A percentile compares a stretch with the other conserved stretches of the same genome.
Conservation (phyloP, 2,888 invertebrate species). For the Cheilosia urbana region DNA sequence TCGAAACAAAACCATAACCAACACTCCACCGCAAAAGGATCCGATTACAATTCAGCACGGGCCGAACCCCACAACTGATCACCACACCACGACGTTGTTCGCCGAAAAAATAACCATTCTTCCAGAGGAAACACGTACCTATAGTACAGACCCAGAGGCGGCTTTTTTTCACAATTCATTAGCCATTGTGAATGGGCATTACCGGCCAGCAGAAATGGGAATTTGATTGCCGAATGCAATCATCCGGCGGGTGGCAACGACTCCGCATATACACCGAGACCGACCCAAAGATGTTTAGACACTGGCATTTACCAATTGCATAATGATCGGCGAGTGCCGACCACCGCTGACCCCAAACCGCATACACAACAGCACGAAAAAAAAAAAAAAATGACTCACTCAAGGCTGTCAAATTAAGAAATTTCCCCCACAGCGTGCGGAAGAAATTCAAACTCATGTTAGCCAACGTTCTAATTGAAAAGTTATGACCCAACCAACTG, state of each 20-base stretch:
- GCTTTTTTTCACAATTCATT: slow-evolving; percentile 49
- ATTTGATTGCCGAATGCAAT: slow-evolving; percentile 45
- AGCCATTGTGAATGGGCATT: slow-evolving; percentile 34
- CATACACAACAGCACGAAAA: slow-evolving; percentile 23
- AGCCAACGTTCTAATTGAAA: slow-evolving; percentile 71
- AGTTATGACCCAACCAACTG: slow-evolving; percentile 72
- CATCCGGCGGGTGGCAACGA: slow-evolving; percentile 33
- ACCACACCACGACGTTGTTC: neutral
- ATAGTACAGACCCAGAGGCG: slow-evolving; percentile 48
- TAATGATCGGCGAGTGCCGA: slow-evolving; percentile 33
- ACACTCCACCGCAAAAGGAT: slow-evolving; percentile 36
- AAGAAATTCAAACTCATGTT: slow-evolving; percentile 61
- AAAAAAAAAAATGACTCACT: slow-evolving; percentile 61
- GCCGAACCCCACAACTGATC: slow-evolving; percentile 23
- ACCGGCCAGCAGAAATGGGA: slow-evolving; percentile 13
- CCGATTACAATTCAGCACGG: slow-evolving; percentile 54
- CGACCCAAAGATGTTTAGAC: slow-evolving; percentile 31
- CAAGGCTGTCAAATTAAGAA: slow-evolving; percentile 75
- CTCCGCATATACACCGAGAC: neutral
- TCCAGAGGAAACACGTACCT: slow-evolving; percentile 14
- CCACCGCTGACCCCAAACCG: slow-evolving; percentile 15
- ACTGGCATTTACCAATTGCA: slow-evolving; percentile 67
- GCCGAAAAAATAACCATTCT: slow-evolving; percentile 15
- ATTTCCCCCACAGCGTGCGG: slow-evolving; percentile 70
- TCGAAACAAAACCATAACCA: slow-evolving; percentile 49